Evolutionary conservation across 2,888 invertebrate species (phyloP).

Genomic region (Spialia ferax): DNA sequence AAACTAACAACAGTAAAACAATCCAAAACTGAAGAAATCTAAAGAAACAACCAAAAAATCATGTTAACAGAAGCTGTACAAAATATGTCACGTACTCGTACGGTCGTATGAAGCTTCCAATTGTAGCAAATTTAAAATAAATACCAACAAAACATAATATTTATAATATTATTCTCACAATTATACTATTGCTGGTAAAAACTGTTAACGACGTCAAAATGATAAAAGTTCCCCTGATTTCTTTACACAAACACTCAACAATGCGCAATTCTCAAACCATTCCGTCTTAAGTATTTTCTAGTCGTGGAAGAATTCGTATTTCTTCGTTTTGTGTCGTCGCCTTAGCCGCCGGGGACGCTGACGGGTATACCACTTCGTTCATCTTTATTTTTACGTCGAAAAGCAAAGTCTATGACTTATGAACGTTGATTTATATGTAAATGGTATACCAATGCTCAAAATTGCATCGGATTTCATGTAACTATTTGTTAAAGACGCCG

Average conservation of each 20-base stretch:
- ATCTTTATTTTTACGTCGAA: conserved; percentile 69
- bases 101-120: neutral
- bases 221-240: conserved; percentile 50
- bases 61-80: too few species aligned
- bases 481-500: conserved; percentile 40
- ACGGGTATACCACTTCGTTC: conserved; percentile 58
- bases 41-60: too few species aligned
- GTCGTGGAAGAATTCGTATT: conserved; percentile 68
- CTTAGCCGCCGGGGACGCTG: conserved; percentile 66
- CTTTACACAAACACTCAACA: conserved; percentile 57
- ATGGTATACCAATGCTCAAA: conserved; percentile 47
- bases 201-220: conserved; percentile 38
- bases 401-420: conserved; percentile 68
- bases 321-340: conserved; percentile 75
- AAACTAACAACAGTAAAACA: too few species aligned
- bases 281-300: conserved; percentile 67
- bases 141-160: conserved; percentile 19
- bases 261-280: conserved; percentile 69
- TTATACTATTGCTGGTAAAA: conserved; percentile 22
- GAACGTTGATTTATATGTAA: conserved; percentile 70
- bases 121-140: conserved; percentile 8
- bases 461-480: conserved; percentile 38
- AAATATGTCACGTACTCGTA: too few species aligned
- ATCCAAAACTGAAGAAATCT: too few species aligned
- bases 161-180: conserved; percentile 23